Evolutionary conservation across 92 coral and sea anemone species (phyloP).

Genomic region (Porites lobata): DNA sequence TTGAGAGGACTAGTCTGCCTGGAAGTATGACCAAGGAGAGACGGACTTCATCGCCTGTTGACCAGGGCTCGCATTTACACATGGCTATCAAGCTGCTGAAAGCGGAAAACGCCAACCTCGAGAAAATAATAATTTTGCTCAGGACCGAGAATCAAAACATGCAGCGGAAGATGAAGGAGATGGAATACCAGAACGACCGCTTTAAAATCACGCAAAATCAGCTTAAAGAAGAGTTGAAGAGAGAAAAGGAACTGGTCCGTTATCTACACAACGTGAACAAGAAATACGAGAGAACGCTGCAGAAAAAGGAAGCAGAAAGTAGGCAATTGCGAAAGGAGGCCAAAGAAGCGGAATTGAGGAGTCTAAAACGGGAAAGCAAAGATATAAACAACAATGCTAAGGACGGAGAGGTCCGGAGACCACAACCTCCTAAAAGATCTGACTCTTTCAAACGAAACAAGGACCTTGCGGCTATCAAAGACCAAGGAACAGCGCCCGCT

Average conservation of each 20-base stretch:
- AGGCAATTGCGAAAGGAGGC: constrained; percentile 79
- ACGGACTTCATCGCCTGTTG: constrained; percentile 74
- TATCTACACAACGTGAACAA: constrained; percentile 83
- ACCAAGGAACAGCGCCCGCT: constrained; percentile 52
- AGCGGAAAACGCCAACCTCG: constrained; percentile 92
- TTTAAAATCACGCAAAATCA: constrained; percentile 91
- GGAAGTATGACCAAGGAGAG: constrained; percentile 75
- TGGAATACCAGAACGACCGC: constrained; percentile 91
- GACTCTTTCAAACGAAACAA: constrained; percentile 85
- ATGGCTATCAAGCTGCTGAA: constrained; percentile 92
- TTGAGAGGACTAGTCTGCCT: constrained; percentile 31
- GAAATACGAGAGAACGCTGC: constrained; percentile 92
- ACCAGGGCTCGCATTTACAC: constrained; percentile 89
- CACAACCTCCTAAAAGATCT: constrained; percentile 91
- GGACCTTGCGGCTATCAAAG: constrained; percentile 70
- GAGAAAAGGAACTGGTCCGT: constrained; percentile 91
- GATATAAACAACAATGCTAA: constrained; percentile 38
- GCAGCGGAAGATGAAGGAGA: constrained; percentile 86
- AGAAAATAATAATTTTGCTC: constrained; percentile 87
- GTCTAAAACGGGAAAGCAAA: constrained; percentile 25
- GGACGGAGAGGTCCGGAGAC: constrained; percentile 74
- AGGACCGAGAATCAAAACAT: constrained; percentile 89
- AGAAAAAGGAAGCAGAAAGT: constrained; percentile 90
- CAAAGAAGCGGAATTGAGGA: constrained; percentile 60
- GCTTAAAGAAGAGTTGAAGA: constrained; percentile 83